These are phyloP conservation scores for Orientallactaga bullata DNA, from an alignment of 2,113 vertebrate genomes.

Conservation along the genomic window DNA sequence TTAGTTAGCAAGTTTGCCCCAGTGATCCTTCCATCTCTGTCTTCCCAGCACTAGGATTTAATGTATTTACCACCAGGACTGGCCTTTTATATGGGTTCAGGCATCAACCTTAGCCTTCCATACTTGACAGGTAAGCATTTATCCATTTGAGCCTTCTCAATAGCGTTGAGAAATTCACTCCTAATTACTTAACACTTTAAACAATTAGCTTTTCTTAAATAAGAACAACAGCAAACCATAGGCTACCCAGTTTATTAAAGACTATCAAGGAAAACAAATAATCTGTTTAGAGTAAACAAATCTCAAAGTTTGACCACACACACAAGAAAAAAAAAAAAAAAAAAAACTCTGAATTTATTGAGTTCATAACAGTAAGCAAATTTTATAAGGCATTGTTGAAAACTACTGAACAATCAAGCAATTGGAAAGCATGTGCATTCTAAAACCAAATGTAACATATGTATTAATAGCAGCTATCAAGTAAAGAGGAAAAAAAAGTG, in stretches of 20 bases:
- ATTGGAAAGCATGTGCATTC: fast-evolving
- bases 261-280: not conserved
- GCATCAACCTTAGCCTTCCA: too few relatives aligned
- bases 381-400: not conserved
- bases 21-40: too few relatives aligned
- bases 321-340: too few relatives aligned
- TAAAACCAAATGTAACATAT: not conserved
- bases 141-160: too few relatives aligned
- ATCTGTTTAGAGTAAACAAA: not conserved
- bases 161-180: not conserved
- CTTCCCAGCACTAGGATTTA: too few relatives aligned
- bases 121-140: too few relatives aligned
- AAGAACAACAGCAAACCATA: not conserved
- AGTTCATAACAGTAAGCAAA: not conserved
- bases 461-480: not conserved
- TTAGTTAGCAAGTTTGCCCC: too few relatives aligned
- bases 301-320: not conserved
- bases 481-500: not conserved
- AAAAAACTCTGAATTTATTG: not conserved
- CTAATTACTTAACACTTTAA: not conserved
- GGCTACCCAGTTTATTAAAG: not conserved
- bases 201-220: not conserved
- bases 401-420: not conserved
- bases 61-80: too few relatives aligned
- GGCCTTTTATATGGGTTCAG: too few relatives aligned